Evolutionary conservation across 2,888 invertebrate genomes (phyloP).

Genomic region (Agrilus biguttatus): DNA sequence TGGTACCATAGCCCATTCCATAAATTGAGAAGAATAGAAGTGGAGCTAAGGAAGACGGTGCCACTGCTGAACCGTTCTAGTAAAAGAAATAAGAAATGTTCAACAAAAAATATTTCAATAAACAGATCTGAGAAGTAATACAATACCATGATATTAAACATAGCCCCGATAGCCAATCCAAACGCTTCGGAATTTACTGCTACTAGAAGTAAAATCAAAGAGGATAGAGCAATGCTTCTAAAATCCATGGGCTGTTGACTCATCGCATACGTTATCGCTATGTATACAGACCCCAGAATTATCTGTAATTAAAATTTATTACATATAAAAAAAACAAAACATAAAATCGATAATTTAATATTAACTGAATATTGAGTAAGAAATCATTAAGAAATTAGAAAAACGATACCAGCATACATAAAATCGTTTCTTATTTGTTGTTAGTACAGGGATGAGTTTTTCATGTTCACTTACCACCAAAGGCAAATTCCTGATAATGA

Average conservation of each 20-base stretch:
- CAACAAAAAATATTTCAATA: not conserved
- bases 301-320: conserved; percentile 28
- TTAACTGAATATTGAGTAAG: no score
- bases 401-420: no score
- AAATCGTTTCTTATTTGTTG: not conserved
- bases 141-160: conserved; percentile 40
- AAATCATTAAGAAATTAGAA: no score
- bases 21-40: conserved; percentile 43
- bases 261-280: conserved; percentile 38
- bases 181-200: conserved; percentile 59
- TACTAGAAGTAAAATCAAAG: conserved; percentile 40
- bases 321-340: not conserved
- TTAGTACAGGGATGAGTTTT: no score
- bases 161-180: conserved; percentile 52
- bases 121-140: not conserved
- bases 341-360: no score
- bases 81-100: conserved; percentile 17
- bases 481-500: conserved; percentile 40
- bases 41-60: conserved; percentile 40
- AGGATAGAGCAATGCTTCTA: conserved; percentile 43
- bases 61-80: conserved; percentile 47
- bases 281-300: conserved; percentile 34
- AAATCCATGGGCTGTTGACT: conserved; percentile 54
- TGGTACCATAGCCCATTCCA: conserved; percentile 45
- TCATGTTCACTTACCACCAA: conserved; percentile 29